Base-by-base conservation (phyloP, 2,797 vertebrate species). In the Leptodactylus fallax region DNA sequence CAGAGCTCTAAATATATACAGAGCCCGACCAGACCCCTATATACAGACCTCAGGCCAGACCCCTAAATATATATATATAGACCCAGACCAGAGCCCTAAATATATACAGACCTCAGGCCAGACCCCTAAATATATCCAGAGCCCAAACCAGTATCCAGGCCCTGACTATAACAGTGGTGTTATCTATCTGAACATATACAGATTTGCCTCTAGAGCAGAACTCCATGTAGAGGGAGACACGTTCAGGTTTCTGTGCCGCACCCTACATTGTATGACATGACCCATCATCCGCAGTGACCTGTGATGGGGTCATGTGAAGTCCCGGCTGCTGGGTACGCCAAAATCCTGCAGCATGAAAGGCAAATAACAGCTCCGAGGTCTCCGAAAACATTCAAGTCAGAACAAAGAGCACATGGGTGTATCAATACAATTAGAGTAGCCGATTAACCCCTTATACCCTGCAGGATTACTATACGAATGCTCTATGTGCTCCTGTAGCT, bases 321-420 rank as follows among this genome's bases (percentile, higher is more conserved):
- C 36, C 69, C 23, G 9, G 14, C 8, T 6, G 19, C 36, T 36
- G 36, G 2, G 36, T 36, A 47, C 69, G 27, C 27, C 19, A 19
- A 71, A 71, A 71, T 71, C 25, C 67, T 17, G 25, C 67, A 36
- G 14, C 36, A 45, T 47, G 69, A 19, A 45, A 47, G 69, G 13
- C 69, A 72, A 45, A 36, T 45, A 45, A 7, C 27, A 47, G 16
- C 71, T 19, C 3, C 12, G 0, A 7, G n/a, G 13, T 78, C 49
- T 53, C 56, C 14, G 11, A 77, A 16, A 2, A 36, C 2, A 79
- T 12, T 45, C 78, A 60, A 3, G 71, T 72, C 69, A 55, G 78
- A n/a, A 79, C 55, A 79, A 36, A 79, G 27, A 45, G 14, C 7
- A n/a, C 27, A 80, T 79, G 56, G 77, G 27, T 63, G 25, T 80